A percentile compares a stretch with the other conserved stretches of the same genome.
Conservation (phyloP, 2,113 vertebrate genomes). For the Carassius gibelio region DNA sequence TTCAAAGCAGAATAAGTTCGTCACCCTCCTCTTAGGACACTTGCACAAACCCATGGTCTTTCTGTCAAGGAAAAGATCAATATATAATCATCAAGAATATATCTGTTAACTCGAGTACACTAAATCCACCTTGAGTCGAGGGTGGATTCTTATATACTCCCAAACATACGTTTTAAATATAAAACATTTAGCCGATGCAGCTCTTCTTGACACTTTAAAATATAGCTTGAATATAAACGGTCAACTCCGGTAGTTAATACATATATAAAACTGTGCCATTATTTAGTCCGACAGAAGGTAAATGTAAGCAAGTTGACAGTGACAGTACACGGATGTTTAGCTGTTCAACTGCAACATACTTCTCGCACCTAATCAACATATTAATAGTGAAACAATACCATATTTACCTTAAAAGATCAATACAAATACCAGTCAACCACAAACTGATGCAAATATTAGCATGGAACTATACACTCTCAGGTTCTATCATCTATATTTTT, state of each 20-base stretch:
- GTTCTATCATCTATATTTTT: constrained; percentile 20
- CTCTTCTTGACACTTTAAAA: neutral
- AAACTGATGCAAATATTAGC: neutral
- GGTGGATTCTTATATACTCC: neutral
- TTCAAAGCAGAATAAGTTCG: constrained; percentile 92
- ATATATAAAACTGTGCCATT: neutral
- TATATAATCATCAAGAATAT: neutral
- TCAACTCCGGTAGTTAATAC: neutral
- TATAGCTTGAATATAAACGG: neutral
- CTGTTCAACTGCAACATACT: neutral
- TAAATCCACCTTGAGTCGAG: too few relatives aligned
- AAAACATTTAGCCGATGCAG: neutral
- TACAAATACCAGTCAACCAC: neutral
- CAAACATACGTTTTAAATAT: neutral
- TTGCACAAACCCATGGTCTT: constrained; percentile 90
- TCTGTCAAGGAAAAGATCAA: constrained; percentile 47
- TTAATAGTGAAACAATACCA: neutral
- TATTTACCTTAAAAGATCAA: constrained; percentile 7
- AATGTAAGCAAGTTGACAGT: neutral
- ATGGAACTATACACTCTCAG: neutral
- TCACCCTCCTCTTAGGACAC: constrained; percentile 92
- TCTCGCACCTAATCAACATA: neutral
- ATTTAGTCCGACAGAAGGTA: neutral
- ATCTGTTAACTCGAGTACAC: neutral
- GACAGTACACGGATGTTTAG: neutral